phyloP scores from a whole-genome alignment of 2,888 invertebrate genomes.

The Heliothis peltigera region DNA sequence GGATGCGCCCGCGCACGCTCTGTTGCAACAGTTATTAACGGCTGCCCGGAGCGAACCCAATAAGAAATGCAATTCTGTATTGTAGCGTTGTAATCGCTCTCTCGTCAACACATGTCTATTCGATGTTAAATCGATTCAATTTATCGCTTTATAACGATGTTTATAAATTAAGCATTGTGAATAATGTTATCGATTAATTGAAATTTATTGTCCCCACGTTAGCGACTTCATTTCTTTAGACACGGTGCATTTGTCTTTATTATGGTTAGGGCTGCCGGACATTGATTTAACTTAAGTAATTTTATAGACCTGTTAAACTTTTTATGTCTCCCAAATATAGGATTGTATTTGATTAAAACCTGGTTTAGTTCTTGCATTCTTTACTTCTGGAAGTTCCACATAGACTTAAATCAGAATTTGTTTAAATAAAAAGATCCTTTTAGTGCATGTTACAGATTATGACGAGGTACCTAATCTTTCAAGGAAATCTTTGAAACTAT shows the following conservation, averaged over 20 bases:
- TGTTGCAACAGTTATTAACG: conserved; percentile 85
- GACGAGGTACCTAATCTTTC: no score
- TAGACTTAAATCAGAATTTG: no score
- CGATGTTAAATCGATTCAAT: conserved; percentile 53
- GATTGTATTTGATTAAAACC: no score
- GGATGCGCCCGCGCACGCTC: conserved; percentile 79
- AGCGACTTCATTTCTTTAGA: conserved; percentile 61
- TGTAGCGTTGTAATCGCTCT: conserved; percentile 61
- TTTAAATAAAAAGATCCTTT: no score
- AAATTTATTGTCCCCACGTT: conserved; percentile 68
- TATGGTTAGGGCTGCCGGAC: conserved; percentile 60
- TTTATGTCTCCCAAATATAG: no score
- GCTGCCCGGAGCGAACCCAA: conserved; percentile 77
- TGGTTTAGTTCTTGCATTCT: no score
- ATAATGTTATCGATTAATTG: conserved; percentile 71
- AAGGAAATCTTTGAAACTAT: no score
- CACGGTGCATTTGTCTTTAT: conserved; percentile 62
- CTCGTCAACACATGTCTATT: conserved; percentile 61
- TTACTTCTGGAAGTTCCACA: no score
- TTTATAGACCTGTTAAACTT: neutral
- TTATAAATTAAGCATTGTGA: conserved; percentile 59
- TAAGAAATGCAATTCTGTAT: conserved; percentile 69
- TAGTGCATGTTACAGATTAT: no score
- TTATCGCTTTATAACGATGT: conserved; percentile 61
- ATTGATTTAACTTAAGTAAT: neutral